Conservation (phyloP, 2,113 vertebrate species). For the Papio anubis region DNA sequence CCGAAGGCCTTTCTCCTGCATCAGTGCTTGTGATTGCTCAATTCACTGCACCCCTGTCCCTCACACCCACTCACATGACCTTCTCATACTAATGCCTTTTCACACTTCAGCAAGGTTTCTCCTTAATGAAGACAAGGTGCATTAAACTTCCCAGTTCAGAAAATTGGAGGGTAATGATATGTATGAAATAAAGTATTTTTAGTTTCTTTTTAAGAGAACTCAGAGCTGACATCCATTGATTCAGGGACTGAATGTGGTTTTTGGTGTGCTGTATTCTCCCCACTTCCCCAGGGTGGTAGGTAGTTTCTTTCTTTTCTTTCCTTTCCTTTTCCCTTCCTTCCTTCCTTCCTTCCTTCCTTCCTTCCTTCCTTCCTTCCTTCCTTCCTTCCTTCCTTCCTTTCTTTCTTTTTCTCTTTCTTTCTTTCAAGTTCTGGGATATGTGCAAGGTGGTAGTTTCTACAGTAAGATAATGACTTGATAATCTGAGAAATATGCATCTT, state of each 20-base stretch:
- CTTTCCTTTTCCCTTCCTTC: too few species aligned
- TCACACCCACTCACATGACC: background rate
- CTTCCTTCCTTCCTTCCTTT: accelerated
- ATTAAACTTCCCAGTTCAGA: background rate
- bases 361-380: too few species aligned
- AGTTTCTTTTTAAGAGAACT: background rate
- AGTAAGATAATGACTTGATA: background rate
- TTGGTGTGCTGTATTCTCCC: background rate
- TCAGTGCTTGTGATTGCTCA: background rate
- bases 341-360: too few species aligned
- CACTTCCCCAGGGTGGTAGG: background rate
- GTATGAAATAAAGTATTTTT: background rate
- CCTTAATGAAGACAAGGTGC: background rate
- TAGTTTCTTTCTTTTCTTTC: too few species aligned
- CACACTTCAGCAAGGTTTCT: background rate
- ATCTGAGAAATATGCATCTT: background rate
- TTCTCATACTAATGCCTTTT: background rate
- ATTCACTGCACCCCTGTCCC: accelerated
- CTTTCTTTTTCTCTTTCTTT: too few species aligned
- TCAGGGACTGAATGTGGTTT: background rate
- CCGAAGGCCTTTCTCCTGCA: background rate
- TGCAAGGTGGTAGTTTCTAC: background rate
- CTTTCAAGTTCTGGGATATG: too few species aligned
- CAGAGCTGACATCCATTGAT: background rate
- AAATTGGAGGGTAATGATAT: background rate